A percentile compares a stretch with the other conserved stretches of the same genome.
Conservation (phyloP, 2,888 invertebrate species). For the Glyphotaelius pellucidus region DNA sequence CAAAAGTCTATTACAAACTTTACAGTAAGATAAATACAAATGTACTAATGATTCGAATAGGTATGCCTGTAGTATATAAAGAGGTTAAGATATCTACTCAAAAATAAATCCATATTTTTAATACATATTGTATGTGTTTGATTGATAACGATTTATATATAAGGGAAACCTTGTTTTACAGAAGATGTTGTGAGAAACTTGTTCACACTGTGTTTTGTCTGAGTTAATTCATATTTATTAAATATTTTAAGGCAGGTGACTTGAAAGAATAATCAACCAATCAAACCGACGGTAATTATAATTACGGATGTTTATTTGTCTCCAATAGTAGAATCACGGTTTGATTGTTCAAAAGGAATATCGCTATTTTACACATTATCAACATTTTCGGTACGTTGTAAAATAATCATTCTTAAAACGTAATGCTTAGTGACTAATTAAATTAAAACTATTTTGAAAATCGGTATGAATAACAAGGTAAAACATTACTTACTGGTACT, state of each 20-base stretch:
- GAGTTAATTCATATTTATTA: neutral
- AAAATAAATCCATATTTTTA: neutral
- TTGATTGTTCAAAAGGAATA: neutral
- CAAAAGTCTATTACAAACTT: no score
- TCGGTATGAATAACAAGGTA: slow-evolving; percentile 61
- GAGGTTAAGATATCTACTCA: neutral
- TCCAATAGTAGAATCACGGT: neutral
- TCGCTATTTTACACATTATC: neutral
- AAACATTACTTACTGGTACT: slow-evolving; percentile 60
- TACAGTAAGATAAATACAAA: no score
- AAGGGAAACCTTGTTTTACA: neutral
- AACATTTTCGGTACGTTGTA: slow-evolving; percentile 15
- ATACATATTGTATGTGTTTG: neutral
- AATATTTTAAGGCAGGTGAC: neutral
- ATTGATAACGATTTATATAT: neutral
- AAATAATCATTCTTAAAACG: slow-evolving; percentile 34
- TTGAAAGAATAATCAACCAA: neutral
- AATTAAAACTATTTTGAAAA: slow-evolving; percentile 50
- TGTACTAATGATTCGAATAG: no score
- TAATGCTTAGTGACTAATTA: slow-evolving; percentile 34
- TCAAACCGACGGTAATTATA: neutral
- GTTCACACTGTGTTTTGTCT: neutral
- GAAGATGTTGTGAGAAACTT: neutral
- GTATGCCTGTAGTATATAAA: neutral
- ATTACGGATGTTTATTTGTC: neutral